Evolutionary conservation across 2,888 invertebrate genomes (phyloP).

Genomic region (Hesperia comma): DNA sequence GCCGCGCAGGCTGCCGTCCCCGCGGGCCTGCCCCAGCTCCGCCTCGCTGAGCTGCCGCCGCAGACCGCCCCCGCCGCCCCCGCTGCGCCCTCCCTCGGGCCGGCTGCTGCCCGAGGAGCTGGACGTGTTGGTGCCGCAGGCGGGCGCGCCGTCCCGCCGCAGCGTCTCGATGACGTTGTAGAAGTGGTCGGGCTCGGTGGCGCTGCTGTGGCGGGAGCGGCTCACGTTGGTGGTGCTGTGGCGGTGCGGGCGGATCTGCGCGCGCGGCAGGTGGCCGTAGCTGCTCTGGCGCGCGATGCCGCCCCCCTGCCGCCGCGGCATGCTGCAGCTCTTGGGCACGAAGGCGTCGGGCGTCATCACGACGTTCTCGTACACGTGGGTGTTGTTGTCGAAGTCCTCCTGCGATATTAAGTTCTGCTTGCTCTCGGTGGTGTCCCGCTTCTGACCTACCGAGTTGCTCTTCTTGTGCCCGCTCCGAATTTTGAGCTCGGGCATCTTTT

Average conservation of each 20-base stretch:
- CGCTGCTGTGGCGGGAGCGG: constrained; percentile 60
- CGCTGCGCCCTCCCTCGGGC: constrained; percentile 44
- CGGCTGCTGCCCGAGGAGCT: constrained; percentile 69
- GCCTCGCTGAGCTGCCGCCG: too few relatives aligned
- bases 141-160: constrained; percentile 54
- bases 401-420: constrained; percentile 75
- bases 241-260: constrained; percentile 65
- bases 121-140: constrained; percentile 61
- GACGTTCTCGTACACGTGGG: constrained; percentile 79
- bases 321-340: constrained; percentile 75
- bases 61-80: too few relatives aligned
- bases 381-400: constrained; percentile 65
- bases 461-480: constrained; percentile 68
- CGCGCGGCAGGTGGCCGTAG: constrained; percentile 70
- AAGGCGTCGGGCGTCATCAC: constrained; percentile 58
- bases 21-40: too few relatives aligned
- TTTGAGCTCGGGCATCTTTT: constrained; percentile 63
- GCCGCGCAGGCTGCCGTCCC: constrained; percentile 54
- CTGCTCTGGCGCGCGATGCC: constrained; percentile 72
- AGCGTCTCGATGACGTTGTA: constrained; percentile 73
- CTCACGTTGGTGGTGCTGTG: constrained; percentile 67
- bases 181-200: constrained; percentile 69
- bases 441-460: constrained; percentile 77
- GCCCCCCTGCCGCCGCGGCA: constrained; percentile 73
- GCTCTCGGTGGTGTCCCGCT: constrained; percentile 75